A percentile compares a stretch with the other conserved stretches of the same genome.
phyloP scores from a whole-genome alignment of 2,113 vertebrate genomes.

The Strix uralensis region DNA sequence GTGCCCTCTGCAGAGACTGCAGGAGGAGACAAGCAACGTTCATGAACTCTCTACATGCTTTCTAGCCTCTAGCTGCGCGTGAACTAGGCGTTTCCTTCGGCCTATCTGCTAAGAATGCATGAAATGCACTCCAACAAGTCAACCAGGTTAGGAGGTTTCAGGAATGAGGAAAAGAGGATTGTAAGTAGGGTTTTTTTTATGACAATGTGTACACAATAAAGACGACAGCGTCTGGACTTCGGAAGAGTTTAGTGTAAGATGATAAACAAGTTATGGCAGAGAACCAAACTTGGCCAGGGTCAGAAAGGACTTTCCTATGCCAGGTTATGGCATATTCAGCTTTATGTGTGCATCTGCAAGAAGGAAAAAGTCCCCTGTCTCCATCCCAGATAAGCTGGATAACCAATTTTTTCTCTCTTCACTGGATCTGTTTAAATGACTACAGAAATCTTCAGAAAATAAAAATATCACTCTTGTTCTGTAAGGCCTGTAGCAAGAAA shows the following conservation, averaged over 20 bases:
- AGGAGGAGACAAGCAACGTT: background rate
- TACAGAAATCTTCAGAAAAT: background rate
- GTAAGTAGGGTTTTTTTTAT: background rate
- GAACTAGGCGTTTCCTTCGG: conserved; percentile 77
- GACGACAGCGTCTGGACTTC: background rate
- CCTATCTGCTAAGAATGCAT: conserved; percentile 78
- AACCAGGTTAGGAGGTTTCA: conserved; percentile 76
- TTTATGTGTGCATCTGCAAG: background rate
- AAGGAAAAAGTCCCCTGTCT: background rate
- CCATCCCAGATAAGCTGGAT: background rate
- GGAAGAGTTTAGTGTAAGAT: background rate
- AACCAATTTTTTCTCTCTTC: background rate
- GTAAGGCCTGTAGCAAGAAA: background rate
- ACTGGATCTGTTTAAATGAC: background rate
- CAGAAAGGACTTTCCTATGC: background rate
- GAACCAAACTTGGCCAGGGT: background rate
- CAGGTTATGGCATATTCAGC: background rate
- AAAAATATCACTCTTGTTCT: background rate
- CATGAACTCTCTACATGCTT: conserved; percentile 46
- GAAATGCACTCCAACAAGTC: conserved; percentile 82
- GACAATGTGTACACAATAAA: conserved; percentile 25
- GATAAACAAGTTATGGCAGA: background rate
- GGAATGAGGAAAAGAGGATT: conserved; percentile 77
- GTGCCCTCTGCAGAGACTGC: background rate
- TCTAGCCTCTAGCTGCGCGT: conserved; percentile 63